Base-by-base conservation (phyloP, 2,113 vertebrate genomes). In the Raja brachyura region DNA sequence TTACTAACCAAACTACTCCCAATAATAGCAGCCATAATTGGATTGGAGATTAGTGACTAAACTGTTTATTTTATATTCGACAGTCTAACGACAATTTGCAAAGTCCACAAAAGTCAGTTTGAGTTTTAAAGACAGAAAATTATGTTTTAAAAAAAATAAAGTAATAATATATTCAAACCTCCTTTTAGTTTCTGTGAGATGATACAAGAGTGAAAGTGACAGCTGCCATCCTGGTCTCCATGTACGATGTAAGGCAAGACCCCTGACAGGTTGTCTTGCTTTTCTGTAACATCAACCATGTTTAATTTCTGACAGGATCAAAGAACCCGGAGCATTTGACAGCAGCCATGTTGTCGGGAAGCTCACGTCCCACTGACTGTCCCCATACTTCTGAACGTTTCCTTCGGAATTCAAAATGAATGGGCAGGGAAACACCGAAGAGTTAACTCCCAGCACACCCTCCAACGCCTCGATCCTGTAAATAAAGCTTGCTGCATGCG, bases 321-420 rank as follows among this genome's bases (percentile, higher is more conserved):
- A 22, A 92, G 88, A 66, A 20, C 68, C 8, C 16, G 16, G 39
- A 88, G 83, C 14, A 14, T 61, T 59, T 5, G n/a, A 63, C 16
- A 31, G 28, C 3, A 18, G 59, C 6, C 14, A n/a, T 66, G 14
- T 83, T 28, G 20, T 56, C 2, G 22, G 20, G 4, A 0, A 54
- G 18, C 48, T 54, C 48, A 56, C 16, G 5, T 83, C 25, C 56
- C 83, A 31, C 56, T 61, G 28, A 86, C 56, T 86, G 25, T 48
- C 90, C 68, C 68, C 90, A 92, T 70, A 92, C 90, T 92, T 92
- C 90, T 13, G n/a, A 73, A 4, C 54, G 63, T 73, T 92, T 25
- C 22, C 68, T 92, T 92, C 5, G 4, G 16, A 74, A 73, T 54
- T 63, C 66, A 54, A 74, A 92, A 73, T 92, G 90, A 92, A 73